Evolutionary conservation across 2,888 invertebrate genomes (phyloP), one percentile per base, ranked within the genome.

Genomic region (Bombylius major): DNA sequence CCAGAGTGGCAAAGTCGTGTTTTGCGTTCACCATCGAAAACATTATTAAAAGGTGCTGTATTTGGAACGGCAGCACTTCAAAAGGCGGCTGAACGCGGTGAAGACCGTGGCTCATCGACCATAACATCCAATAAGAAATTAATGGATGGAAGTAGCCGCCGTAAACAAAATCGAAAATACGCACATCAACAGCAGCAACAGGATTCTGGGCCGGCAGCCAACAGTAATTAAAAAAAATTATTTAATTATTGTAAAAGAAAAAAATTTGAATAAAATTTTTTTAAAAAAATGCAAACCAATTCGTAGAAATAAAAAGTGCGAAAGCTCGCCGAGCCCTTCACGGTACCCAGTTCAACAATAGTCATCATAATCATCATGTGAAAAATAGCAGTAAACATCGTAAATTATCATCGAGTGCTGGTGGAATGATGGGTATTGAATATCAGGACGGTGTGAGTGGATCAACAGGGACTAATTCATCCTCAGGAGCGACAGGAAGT

Each of bases 1-100:
- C 75, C 84, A 56, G 89, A 91, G 69, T 90, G 90, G 88, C 89
- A 90, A 65, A 83, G 70, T 60, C 71, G 73, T 53, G 67, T 71
- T 13, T 67, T 68, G 64, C 73, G 74, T 48, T 66, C 67, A 60
- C 67, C 70, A 61, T 63, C 72, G 42, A 74, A 62, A 56, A 36
- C 62, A 70, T 73, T 71, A 63, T 72, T 77, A 59, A 77, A 83
- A 67, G 82, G 82, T 65, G 78, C 79, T 66, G 67, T 77, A 51
- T 8, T 81, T 69, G 69, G 79, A 48, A 68, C 72, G 56, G 68
- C 68, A 1, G 70, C 69, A 58, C 62, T 65, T 53, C 65, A 70
- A 44, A 67, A 64, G 62, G 70, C 69, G 59, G 69, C 70, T 36
- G 72, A 72, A 63, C 72, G 73, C 36, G 72, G 70, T 55, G 69